Evolutionary conservation across 1,140 invertebrate species (phyloP), one percentile per base, ranked within the genome.

Genomic region (Aricia agestis): DNA sequence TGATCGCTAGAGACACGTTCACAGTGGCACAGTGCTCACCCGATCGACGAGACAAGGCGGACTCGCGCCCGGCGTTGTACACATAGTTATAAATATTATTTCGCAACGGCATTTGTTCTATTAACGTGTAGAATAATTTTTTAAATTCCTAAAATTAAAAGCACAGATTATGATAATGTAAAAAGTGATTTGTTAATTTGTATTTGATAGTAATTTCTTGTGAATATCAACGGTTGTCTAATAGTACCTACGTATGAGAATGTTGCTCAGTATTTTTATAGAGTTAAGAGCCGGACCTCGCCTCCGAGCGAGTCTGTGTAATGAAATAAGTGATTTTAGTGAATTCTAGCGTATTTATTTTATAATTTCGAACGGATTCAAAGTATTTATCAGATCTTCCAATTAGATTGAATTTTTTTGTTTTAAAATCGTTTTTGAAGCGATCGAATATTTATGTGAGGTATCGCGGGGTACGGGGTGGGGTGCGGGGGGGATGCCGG

Each of bases 231-330:
- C 69, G 77, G 75, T 80, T 83, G 81, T 84, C 78, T 72, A 80
- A 78, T 36, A 79, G 75, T 79, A 84, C 75, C 80, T 82, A 83
- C 85, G 80, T 86, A 86, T 81, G 83, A 84, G 81, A 82, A 85
- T 75, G 80, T 90, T 90, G 88, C 88, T 90, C 88, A 90, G 88
- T 89, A 90, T 90, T 90, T 90, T 90, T 86, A 84, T 89, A 88
- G 85, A 83, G 81, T 79, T 89, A 90, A 87, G 86, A 81, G 81
- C 82, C 79, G 74, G 79, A 76, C 83, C 82, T 79, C 85, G 87
- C 86, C 84, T 89, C 86, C 72, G 72, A 78, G 77, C 72, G 80
- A 74, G 80, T 87, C 82, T 81, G 77, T 82, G 75, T 80, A 83
- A 78, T 76, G 71, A 77, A 81, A 78, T 67, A 79, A 83, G 77